Percentiles rank a stretch among this genome's conserved stretches.
These are phyloP conservation scores for Cydia strobilella DNA, from an alignment of 1,140 invertebrate species.

Conservation along the genomic window DNA sequence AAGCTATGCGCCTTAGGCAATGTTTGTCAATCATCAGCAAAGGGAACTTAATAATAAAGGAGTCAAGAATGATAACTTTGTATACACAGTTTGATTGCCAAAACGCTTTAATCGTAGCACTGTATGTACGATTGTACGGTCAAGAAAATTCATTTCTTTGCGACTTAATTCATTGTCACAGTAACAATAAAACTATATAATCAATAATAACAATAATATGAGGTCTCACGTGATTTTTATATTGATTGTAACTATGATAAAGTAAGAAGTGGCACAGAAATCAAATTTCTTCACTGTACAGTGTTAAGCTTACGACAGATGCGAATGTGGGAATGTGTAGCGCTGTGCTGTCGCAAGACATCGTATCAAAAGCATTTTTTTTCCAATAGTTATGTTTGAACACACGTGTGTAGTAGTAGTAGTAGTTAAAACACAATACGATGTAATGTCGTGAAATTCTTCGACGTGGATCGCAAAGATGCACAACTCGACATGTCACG, in stretches of 20 bases:
- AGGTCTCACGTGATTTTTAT: too few relatives aligned
- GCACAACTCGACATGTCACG: too few relatives aligned
- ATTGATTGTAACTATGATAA: neutral
- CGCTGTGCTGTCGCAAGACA: too few relatives aligned
- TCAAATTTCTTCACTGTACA: neutral
- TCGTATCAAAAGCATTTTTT: too few relatives aligned
- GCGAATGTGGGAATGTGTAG: too few relatives aligned
- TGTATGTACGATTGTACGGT: slow-evolving; percentile 1
- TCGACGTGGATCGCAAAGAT: too few relatives aligned
- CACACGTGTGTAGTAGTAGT: too few relatives aligned
- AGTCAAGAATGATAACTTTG: neutral
- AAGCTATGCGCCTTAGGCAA: neutral
- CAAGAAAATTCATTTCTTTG: neutral
- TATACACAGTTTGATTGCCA: neutral
- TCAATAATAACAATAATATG: neutral
- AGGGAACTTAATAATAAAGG: neutral
- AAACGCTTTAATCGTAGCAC: neutral
- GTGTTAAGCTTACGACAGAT: too few relatives aligned
- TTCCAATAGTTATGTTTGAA: too few relatives aligned
- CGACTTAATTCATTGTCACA: neutral
- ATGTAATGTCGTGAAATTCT: too few relatives aligned
- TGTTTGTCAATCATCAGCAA: neutral
- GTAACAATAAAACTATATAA: neutral
- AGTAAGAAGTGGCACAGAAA: neutral
- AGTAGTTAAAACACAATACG: too few relatives aligned